These are phyloP conservation scores for Takifugu rubripes DNA, from an alignment of 2,797 vertebrate genomes.

Conservation along the genomic window DNA sequence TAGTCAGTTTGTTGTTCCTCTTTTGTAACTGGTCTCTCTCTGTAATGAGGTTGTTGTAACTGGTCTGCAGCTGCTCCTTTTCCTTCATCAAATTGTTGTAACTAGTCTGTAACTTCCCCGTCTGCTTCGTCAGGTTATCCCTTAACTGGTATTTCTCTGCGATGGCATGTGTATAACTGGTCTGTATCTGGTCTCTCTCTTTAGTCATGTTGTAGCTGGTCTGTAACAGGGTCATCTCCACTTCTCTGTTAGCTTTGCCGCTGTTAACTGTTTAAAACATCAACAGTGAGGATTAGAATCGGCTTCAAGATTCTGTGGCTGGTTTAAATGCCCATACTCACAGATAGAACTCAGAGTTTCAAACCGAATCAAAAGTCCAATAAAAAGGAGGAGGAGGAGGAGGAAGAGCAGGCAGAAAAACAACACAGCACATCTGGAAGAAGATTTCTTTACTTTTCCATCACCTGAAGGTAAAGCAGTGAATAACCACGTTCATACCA, in stretches of 20 bases:
- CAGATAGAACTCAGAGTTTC: neutral
- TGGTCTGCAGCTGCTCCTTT: neutral
- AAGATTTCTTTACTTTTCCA: no score
- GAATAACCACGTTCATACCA: no score
- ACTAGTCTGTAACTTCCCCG: neutral
- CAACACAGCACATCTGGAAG: neutral
- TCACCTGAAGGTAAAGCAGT: no score
- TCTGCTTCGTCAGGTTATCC: neutral
- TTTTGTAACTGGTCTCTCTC: neutral
- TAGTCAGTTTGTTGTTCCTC: neutral
- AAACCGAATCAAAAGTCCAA: neutral
- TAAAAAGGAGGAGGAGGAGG: neutral
- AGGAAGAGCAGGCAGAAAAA: neutral
- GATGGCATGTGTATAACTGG: neutral
- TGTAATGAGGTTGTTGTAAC: neutral
- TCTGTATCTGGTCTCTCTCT: neutral
- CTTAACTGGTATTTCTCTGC: neutral
- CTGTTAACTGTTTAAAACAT: neutral
- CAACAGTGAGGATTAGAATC: neutral
- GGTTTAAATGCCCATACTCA: neutral
- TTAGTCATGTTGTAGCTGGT: neutral
- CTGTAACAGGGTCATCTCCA: neutral
- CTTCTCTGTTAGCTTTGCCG: neutral
- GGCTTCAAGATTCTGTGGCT: neutral
- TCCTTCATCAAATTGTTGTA: neutral